phyloP scores from a whole-genome alignment of 2,113 vertebrate species.

The Beaufortia kweichowensis region DNA sequence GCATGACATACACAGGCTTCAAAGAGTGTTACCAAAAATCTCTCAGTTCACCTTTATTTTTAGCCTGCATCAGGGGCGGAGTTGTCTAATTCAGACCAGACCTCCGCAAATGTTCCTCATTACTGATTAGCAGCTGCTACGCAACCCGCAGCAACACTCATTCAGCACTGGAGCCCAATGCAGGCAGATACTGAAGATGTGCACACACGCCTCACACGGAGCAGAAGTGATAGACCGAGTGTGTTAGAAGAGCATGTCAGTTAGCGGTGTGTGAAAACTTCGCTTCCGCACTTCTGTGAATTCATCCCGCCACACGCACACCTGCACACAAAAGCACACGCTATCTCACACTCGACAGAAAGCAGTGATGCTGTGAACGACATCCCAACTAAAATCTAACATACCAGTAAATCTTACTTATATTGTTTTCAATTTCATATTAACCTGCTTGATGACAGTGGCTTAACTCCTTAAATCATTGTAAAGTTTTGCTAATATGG shows the following conservation, averaged over 20 bases:
- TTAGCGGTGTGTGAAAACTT: conserved; percentile 1
- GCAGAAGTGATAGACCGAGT: not conserved
- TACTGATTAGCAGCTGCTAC: conserved; percentile 24
- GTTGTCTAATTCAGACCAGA: conserved; percentile 33
- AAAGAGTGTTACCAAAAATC: not conserved
- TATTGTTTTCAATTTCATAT: not conserved
- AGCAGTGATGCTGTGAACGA: not conserved
- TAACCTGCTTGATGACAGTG: not conserved
- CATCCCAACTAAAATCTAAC: not conserved
- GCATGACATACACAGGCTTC: not conserved
- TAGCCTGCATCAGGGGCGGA: conserved; percentile 22
- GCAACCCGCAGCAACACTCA: conserved; percentile 7
- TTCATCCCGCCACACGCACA: not conserved
- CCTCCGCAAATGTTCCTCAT: not conserved
- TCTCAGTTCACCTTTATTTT: conserved; percentile 14
- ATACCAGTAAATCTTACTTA: not conserved
- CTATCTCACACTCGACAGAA: not conserved
- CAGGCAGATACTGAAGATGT: conserved; percentile 9
- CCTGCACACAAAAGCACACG: not conserved
- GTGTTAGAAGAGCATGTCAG: not conserved
- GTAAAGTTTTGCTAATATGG: too few relatives aligned
- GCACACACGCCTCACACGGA: conserved; percentile 3
- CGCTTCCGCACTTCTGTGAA: conserved; percentile 30
- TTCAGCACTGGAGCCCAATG: conserved; percentile 4
- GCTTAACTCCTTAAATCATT: too few relatives aligned